phyloP scores from a whole-genome alignment of 2,888 invertebrate genomes.

The Sarcophaga carnaria region DNA sequence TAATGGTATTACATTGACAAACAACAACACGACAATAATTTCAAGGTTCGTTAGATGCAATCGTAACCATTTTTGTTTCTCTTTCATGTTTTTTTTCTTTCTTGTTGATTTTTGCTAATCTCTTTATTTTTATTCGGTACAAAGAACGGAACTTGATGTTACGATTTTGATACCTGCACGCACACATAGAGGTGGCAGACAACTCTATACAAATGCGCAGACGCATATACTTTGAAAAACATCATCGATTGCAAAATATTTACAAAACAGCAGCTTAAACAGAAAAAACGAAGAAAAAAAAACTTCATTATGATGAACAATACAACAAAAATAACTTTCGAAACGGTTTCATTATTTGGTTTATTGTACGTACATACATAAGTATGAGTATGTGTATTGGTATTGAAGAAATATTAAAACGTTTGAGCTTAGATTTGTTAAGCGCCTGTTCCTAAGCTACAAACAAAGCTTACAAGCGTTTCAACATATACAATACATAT shows the following conservation, averaged over 20 bases:
- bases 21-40: slow-evolving; percentile 78
- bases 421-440: not conserved
- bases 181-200: not conserved
- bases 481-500: slow-evolving; percentile 14
- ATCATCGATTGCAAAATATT: slow-evolving; percentile 65
- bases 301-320: slow-evolving; percentile 24
- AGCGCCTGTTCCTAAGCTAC: not conserved
- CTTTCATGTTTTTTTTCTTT: too few species aligned
- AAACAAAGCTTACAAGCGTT: slow-evolving; percentile 17
- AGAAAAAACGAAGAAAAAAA: slow-evolving; percentile 7
- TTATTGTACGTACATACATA: not conserved
- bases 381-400: too few species aligned
- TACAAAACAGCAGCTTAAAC: not conserved
- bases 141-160: slow-evolving; percentile 68
- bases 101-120: not conserved
- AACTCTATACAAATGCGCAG: slow-evolving; percentile 23
- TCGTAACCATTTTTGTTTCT: slow-evolving; percentile 56
- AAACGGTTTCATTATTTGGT: slow-evolving; percentile 51
- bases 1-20: slow-evolving; percentile 34
- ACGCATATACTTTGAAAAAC: slow-evolving; percentile 44
- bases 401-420: not conserved
- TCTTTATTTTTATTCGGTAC: slow-evolving; percentile 60
- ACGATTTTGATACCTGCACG: slow-evolving; percentile 28
- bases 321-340: slow-evolving; percentile 50
- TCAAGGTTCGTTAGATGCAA: slow-evolving; percentile 81